phyloP scores from a whole-genome alignment of 2,113 vertebrate genomes.

The Dicerorhinus sumatrensis region DNA sequence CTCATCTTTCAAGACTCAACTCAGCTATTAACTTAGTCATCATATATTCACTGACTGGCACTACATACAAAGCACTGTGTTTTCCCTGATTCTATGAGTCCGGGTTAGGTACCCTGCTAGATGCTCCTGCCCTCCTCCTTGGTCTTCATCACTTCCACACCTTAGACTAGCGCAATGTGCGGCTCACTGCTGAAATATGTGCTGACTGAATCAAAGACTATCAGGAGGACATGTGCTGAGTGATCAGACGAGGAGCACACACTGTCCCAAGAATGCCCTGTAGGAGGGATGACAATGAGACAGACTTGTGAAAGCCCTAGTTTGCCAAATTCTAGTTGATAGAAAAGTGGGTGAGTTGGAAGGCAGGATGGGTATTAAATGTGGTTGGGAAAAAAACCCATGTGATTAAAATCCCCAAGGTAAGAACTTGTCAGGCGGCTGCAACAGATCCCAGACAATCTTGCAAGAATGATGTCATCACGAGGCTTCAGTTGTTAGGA shows the following conservation, averaged over 20 bases:
- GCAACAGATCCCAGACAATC: conserved; percentile 47
- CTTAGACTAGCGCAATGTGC: background rate
- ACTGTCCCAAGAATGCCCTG: background rate
- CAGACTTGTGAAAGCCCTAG: background rate
- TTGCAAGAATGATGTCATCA: conserved; percentile 77
- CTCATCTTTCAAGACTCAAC: background rate
- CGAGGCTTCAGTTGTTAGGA: conserved; percentile 83
- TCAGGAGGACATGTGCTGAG: background rate
- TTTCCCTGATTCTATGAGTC: background rate
- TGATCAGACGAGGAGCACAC: background rate
- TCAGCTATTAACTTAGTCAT: background rate
- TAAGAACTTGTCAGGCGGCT: conserved; percentile 41
- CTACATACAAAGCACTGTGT: background rate
- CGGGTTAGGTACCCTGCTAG: background rate
- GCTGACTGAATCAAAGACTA: background rate
- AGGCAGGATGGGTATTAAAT: conserved; percentile 38
- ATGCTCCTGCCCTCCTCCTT: background rate
- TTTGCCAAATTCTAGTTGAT: conserved; percentile 35
- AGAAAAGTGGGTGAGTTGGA: conserved; percentile 41
- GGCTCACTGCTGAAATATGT: background rate
- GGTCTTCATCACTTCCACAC: background rate
- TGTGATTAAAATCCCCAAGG: conserved; percentile 63
- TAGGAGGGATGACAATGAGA: background rate
- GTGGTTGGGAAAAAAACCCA: background rate
- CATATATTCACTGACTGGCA: background rate